These are phyloP conservation scores for Cyanistes caeruleus DNA, from an alignment of 2,113 vertebrate genomes.

Conservation along the genomic window DNA sequence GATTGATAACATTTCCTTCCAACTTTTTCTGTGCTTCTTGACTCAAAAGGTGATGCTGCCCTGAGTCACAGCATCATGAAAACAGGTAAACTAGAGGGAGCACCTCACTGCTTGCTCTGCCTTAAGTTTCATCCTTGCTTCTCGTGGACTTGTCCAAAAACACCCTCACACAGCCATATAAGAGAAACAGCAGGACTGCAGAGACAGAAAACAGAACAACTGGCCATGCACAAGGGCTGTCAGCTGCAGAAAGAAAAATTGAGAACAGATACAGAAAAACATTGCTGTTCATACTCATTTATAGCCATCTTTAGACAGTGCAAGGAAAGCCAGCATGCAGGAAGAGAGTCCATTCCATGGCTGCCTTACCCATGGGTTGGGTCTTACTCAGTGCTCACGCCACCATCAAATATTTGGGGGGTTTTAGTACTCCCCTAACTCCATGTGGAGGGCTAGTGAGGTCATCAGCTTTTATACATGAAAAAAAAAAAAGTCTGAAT, in stretches of 20 bases:
- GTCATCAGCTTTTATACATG: neutral
- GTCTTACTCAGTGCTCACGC: neutral
- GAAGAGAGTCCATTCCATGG: neutral
- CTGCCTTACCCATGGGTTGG: neutral
- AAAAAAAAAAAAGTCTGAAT: neutral
- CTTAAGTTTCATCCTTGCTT: neutral
- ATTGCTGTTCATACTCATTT: neutral
- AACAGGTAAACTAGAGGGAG: neutral
- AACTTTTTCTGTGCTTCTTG: neutral
- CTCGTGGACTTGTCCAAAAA: neutral
- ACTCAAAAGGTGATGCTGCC: neutral
- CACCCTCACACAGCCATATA: neutral
- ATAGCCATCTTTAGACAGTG: neutral
- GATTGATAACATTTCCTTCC: neutral
- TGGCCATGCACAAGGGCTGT: neutral
- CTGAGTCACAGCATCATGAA: neutral
- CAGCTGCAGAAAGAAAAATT: neutral
- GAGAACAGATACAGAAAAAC: neutral
- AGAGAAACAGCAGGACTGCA: neutral
- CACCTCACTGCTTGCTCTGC: neutral
- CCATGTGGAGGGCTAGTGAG: neutral
- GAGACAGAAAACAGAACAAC: slow-evolving; percentile 4
- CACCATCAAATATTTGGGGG: neutral
- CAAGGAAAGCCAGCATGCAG: accelerated
- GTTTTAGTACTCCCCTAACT: neutral